Evolutionary conservation across 2,888 invertebrate species (phyloP).

Genomic region (Patella caerulea): DNA sequence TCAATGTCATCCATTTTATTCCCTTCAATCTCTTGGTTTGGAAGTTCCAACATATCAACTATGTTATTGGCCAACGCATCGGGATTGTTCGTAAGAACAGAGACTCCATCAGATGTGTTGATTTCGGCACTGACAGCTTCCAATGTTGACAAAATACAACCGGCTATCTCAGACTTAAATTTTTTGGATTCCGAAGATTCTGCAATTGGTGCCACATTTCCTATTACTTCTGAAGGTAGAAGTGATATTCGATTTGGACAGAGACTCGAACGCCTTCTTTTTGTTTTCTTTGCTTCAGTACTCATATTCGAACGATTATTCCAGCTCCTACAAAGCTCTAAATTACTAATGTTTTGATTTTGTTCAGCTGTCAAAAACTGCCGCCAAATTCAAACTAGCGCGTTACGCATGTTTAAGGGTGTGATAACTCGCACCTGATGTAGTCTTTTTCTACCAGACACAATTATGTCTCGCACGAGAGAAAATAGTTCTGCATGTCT

Average conservation of each 20-base stretch:
- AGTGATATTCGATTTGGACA: background rate
- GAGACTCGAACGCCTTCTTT: background rate
- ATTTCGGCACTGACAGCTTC: background rate
- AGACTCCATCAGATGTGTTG: background rate
- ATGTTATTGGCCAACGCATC: background rate
- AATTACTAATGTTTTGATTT: too few species aligned
- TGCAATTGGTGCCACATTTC: background rate
- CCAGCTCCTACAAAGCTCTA: too few species aligned
- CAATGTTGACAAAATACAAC: background rate
- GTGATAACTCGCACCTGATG: background rate
- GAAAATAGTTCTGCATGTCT: background rate
- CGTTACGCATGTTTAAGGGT: background rate
- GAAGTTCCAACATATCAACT: background rate
- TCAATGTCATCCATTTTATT: background rate
- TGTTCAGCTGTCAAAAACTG: too few species aligned
- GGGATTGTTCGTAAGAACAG: background rate
- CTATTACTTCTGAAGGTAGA: background rate
- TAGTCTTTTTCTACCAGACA: background rate
- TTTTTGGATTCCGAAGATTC: background rate
- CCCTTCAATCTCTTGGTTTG: background rate
- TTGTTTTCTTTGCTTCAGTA: background rate
- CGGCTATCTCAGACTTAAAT: background rate
- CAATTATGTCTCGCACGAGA: too few species aligned
- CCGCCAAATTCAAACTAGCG: background rate
- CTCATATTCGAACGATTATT: background rate